Evolutionary conservation across 35 echinoderm and acorn worm species (phyloP), one percentile per base, ranked within the genome.

Genomic region (Heliocidaris erythrogramma): DNA sequence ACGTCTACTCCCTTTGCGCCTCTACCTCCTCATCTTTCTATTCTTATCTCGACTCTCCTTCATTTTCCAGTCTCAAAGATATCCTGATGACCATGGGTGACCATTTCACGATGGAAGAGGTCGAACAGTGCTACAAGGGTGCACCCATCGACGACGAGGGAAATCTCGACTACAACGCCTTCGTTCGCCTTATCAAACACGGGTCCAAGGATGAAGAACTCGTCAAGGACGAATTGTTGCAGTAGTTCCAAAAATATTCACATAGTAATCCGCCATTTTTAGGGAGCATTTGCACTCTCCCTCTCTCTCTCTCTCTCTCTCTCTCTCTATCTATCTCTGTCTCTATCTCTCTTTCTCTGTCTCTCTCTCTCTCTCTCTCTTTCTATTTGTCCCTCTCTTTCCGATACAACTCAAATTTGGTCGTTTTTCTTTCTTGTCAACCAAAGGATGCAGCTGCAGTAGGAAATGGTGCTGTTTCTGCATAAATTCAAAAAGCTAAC

Each of bases 151-250:
- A 99, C 93, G 98, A 99, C 85, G 96, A 97, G 13, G 98, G 98
- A 31, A 92, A 87, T 18, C 91, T 99, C 13, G 94, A 97, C 59
- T 99, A 99, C 94, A 59, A 7, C 7, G 95, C 91, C n/a, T 99
- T 99, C 94, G 96, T 97, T 42, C 95, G 98, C 48, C 90, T 96
- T 18, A 99, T 99, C 95, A 99, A 99, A 69, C 95, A 99, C 95
- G 98, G 98, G 61, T 96, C 98, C 27, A 97, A 99, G 91, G 98
- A 99, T 88, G 98, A 99, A 93, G 96, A 97, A n/a, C 94, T 99
- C 86, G 98, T 99, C 65, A 99, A 99, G 49, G 91, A 48, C 65
- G 65, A 78, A 7, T n/a, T 78, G 65, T 78, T 78, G 65, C 0
- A 49, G 49, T 30, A 86, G 17, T 18, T 78, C 65, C 65, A 78